These are phyloP conservation scores for Emydocephalus ijimae DNA, from an alignment of 2,113 vertebrate genomes.

Conservation along the genomic window DNA sequence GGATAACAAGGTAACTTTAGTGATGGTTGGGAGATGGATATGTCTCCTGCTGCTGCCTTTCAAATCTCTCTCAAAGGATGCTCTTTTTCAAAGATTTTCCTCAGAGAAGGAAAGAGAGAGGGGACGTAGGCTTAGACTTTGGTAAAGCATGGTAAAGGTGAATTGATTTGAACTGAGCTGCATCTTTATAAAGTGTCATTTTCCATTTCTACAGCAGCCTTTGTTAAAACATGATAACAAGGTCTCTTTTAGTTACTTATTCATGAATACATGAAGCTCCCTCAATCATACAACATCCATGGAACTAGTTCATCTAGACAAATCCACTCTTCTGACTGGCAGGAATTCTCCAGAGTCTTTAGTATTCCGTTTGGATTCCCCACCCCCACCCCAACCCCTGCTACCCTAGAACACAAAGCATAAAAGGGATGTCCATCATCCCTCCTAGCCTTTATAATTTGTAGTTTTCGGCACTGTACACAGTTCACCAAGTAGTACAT, in stretches of 20 bases:
- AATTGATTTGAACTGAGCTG: background rate
- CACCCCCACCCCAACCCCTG: background rate
- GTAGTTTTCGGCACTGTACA: background rate
- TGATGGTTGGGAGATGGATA: background rate
- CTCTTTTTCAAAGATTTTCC: background rate
- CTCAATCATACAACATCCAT: background rate
- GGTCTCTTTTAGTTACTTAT: background rate
- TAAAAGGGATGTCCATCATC: background rate
- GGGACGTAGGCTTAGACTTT: background rate
- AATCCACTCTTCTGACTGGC: background rate
- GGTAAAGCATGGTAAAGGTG: background rate
- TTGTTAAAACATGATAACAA: background rate
- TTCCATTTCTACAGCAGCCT: background rate
- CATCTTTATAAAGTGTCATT: background rate
- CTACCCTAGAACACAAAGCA: background rate
- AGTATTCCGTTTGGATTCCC: background rate
- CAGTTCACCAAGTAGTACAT: background rate
- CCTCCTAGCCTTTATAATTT: background rate
- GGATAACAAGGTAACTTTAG: background rate
- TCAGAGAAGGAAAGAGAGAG: background rate
- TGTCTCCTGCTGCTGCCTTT: accelerated
- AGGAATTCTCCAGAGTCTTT: background rate
- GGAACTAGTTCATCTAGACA: background rate
- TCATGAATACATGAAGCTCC: background rate
- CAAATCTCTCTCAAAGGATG: background rate